Percentiles rank a stretch among this genome's conserved stretches.
These are phyloP conservation scores for Oncorhynchus keta DNA, from an alignment of 2,113 vertebrate species.

Conservation along the genomic window DNA sequence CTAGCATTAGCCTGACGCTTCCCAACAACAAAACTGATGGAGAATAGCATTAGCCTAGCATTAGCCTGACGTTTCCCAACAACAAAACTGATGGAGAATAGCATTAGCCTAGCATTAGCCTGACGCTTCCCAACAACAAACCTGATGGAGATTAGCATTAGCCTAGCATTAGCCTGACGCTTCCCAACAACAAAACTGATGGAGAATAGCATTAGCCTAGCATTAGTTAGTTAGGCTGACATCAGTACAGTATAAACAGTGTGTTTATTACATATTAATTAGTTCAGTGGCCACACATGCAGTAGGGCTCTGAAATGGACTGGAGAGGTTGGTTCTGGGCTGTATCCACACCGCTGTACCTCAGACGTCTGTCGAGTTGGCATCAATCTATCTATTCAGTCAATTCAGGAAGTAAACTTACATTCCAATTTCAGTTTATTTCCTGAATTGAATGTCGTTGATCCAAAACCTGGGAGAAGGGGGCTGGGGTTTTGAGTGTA, in stretches of 20 bases:
- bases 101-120: background rate
- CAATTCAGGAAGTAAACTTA: no score
- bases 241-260: background rate
- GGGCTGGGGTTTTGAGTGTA: background rate
- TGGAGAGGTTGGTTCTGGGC: conserved; percentile 37
- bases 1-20: no score
- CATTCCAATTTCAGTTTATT: no score
- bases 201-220: no score
- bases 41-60: background rate
- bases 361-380: background rate
- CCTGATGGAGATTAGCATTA: background rate
- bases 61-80: no score
- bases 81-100: no score
- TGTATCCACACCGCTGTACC: background rate
- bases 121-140: background rate
- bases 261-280: background rate
- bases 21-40: background rate
- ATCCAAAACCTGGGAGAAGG: background rate
- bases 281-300: conserved; percentile 3
- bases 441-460: background rate
- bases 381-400: background rate
- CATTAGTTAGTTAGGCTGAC: no score
- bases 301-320: conserved; percentile 48
- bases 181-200: background rate
- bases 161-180: background rate